Evolutionary conservation across 2,797 vertebrate genomes (phyloP).

Genomic region (Muscicapa striata): DNA sequence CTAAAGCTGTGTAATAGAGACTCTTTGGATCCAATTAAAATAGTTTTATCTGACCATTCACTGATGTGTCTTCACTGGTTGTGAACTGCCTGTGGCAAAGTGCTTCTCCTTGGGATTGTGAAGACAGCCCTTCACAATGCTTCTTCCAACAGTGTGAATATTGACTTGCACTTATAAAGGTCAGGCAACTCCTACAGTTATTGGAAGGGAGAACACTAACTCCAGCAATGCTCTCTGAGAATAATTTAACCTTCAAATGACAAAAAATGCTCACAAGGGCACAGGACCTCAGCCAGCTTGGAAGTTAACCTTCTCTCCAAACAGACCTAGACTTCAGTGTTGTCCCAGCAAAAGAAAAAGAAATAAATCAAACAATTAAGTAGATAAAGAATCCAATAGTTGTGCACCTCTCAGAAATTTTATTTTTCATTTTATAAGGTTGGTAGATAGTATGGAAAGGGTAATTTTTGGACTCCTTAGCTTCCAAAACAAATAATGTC

Average conservation of each 20-base stretch:
- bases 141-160: slow-evolving; percentile 63
- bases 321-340: not conserved
- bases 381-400: not conserved
- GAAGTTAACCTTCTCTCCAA: slow-evolving; percentile 50
- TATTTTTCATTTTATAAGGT: slow-evolving; percentile 27
- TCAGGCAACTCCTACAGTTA: slow-evolving; percentile 68
- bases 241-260: slow-evolving; percentile 69
- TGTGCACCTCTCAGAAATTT: not conserved
- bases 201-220: slow-evolving; percentile 54
- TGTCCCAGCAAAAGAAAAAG: not conserved
- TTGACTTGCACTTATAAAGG: slow-evolving; percentile 74
- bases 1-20: slow-evolving; percentile 53
- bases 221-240: slow-evolving; percentile 61
- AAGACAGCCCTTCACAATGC: slow-evolving; percentile 52
- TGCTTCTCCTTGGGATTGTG: slow-evolving; percentile 47
- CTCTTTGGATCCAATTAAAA: slow-evolving; percentile 69
- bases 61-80: slow-evolving; percentile 48
- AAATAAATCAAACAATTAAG: not conserved
- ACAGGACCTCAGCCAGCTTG: slow-evolving; percentile 8
- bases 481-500: slow-evolving; percentile 29
- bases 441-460: not conserved
- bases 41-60: slow-evolving; percentile 50
- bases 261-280: slow-evolving; percentile 42
- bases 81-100: slow-evolving; percentile 65
- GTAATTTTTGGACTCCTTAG: slow-evolving; percentile 3